Evolutionary conservation across 2,888 invertebrate species (phyloP).

Genomic region (Callinectes sapidus): DNA sequence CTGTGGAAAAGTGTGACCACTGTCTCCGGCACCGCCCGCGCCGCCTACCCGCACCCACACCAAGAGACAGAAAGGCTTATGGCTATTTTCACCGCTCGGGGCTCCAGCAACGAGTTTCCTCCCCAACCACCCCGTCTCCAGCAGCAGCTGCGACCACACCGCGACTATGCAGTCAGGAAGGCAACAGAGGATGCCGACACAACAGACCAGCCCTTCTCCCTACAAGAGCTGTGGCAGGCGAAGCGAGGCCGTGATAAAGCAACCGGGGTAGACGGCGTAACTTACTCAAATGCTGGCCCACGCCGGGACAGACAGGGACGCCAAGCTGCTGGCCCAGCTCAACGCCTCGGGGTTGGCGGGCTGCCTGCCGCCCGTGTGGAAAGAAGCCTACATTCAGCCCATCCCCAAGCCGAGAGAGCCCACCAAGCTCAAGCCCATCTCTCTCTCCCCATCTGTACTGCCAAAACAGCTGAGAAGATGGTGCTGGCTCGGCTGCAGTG

Average conservation of each 20-base stretch:
- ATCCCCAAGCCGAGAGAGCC: background rate
- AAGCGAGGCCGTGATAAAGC: background rate
- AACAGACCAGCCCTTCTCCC: conserved; percentile 1
- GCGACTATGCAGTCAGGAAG: background rate
- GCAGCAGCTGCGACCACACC: background rate
- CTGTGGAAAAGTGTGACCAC: background rate
- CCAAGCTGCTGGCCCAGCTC: background rate
- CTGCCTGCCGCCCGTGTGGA: background rate
- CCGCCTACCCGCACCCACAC: background rate
- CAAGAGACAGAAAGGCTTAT: background rate
- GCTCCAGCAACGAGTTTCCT: background rate
- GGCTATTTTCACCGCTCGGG: background rate
- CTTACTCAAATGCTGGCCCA: background rate
- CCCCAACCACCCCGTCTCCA: background rate
- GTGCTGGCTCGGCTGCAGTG: background rate
- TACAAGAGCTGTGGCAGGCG: background rate
- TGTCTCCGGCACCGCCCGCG: background rate
- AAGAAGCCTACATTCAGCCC: conserved; percentile 17
- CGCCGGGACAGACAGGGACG: background rate
- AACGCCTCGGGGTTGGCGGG: background rate
- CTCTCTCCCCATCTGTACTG: background rate
- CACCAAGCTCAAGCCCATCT: background rate
- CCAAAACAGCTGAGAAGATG: background rate
- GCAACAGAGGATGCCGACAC: background rate
- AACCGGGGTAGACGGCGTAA: background rate